These are phyloP conservation scores for Onychomys leucogaster DNA, from an alignment of 2,797 vertebrate species.

Conservation along the genomic window DNA sequence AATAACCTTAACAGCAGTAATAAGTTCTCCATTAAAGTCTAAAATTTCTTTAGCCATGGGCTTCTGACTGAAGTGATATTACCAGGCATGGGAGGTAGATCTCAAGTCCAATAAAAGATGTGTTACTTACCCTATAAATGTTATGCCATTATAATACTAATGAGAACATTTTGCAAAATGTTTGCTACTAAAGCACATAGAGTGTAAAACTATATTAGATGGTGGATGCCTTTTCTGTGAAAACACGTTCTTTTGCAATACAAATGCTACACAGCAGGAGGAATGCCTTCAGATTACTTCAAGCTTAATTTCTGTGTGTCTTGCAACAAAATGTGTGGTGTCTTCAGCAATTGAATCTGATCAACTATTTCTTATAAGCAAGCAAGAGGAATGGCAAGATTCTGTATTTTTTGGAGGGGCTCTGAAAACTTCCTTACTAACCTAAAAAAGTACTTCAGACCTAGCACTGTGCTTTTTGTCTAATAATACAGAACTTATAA, in stretches of 20 bases:
- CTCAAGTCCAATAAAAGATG: too few relatives aligned
- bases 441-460: too few relatives aligned
- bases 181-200: neutral
- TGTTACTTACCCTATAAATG: neutral
- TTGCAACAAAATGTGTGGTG: too few relatives aligned
- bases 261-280: neutral
- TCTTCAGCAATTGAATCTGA: neutral
- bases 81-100: neutral
- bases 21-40: neutral
- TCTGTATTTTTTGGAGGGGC: neutral
- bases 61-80: neutral
- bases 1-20: neutral
- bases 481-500: neutral
- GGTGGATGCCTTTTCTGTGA: neutral
- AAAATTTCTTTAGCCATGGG: neutral
- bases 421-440: neutral
- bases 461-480: rapidly evolving
- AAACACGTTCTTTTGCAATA: too few relatives aligned
- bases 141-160: neutral
- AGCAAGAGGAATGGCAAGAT: neutral
- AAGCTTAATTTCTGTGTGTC: neutral
- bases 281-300: neutral
- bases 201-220: neutral
- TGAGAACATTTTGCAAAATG: neutral
- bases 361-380: neutral